Base-by-base conservation (phyloP, 2,888 invertebrate genomes). In the Caenorhabditis zanzibari region DNA sequence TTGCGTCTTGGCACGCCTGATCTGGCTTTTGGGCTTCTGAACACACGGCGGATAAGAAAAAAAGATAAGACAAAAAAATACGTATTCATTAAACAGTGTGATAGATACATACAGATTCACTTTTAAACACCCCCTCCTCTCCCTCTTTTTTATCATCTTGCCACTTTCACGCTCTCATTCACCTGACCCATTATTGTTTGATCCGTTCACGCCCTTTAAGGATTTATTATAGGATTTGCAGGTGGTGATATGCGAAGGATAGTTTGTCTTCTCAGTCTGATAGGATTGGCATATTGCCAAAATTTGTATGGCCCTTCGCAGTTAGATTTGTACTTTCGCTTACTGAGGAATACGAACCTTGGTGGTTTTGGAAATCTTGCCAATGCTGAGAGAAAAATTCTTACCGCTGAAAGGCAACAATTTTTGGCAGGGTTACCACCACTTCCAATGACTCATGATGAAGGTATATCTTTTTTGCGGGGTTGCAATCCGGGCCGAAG, bases 361-460 rank as follows among this genome's bases (percentile, higher is more conserved):
- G 84, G 84, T 6, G 84, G 80, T 26, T 66, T 84, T 26, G 84
- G 84, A 3, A 38, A 44, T 12, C 32, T 84, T 10, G 72, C 41
- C 10, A 75, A 80, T 28, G 75, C 64, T 7, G 80, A 71, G n/a
- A 61, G 54, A 24, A 44, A 59, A 44, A 54, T 84, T 22, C 47
- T 59, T 26, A 69, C 64, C 6, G 72, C 75, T 14, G 80, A 84
- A 24, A 72, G 75, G 26, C 84, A 84, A 61, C 72, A 76, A 22
- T 66, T 84, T n/a, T 44, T 85, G 0, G 69, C 74, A 2, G 85
- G 82, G 14, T 44, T 85, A 10, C 85, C 85, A 56, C 85, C 85
- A 16, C 72, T 85, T 26, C 85, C 85, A 14, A 77, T 80, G 82
- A 85, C 85, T 56, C 82, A 85, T 61, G 85, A 85, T 61, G 82